Evolutionary conservation across 2,113 vertebrate genomes (phyloP).

Genomic region (Calypte anna): DNA sequence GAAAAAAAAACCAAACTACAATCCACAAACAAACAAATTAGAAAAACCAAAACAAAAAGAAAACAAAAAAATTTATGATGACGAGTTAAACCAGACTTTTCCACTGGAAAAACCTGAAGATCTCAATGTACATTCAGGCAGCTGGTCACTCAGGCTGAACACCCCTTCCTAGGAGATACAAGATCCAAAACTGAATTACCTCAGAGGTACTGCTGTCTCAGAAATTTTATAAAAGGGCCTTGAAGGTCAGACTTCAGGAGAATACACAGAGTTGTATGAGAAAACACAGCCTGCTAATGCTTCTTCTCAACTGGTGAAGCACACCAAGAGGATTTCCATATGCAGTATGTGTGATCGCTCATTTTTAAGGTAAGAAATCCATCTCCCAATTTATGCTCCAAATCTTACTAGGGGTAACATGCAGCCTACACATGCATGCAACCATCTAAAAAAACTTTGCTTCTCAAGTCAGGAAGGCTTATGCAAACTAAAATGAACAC

Average conservation of each 20-base stretch:
- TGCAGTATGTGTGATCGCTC: neutral
- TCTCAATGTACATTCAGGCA: neutral
- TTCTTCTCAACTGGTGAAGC: neutral
- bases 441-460: neutral
- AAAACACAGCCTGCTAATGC: neutral
- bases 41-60: too few relatives aligned
- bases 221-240: neutral
- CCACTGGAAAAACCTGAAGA: neutral
- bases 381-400: neutral
- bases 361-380: neutral
- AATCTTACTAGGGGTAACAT: neutral
- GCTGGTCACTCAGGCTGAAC: neutral
- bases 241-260: neutral
- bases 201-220: neutral
- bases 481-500: neutral
- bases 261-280: neutral
- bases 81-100: neutral
- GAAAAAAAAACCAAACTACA: too few relatives aligned
- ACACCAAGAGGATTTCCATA: neutral
- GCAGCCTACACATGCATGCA: fast-evolving
- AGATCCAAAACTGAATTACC: neutral
- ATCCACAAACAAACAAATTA: too few relatives aligned
- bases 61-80: neutral
- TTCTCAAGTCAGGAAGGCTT: neutral
- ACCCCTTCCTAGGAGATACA: neutral